A percentile compares a stretch with the other conserved stretches of the same genome.
Conservation (phyloP, 1,140 invertebrate genomes). For the Drosophila setifemur region DNA sequence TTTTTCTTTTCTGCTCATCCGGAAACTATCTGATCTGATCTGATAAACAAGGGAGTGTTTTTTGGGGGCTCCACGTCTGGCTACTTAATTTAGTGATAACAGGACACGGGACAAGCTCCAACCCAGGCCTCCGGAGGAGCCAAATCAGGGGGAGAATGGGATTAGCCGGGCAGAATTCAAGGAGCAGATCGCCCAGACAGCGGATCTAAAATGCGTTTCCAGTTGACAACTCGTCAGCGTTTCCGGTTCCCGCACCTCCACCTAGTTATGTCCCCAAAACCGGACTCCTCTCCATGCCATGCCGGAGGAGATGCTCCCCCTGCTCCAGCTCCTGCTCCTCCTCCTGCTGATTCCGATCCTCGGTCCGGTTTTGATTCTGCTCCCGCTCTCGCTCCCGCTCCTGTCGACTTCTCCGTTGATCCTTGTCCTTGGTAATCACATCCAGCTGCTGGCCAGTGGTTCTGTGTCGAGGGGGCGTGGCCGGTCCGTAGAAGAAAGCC, state of each 20-base stretch:
- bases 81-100: slow-evolving; percentile 66
- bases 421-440: neutral
- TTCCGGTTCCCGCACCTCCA: neutral
- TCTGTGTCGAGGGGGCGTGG: slow-evolving; percentile 6
- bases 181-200: neutral
- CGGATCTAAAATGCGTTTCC: slow-evolving; percentile 32
- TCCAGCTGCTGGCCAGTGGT: neutral
- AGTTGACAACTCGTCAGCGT: slow-evolving; percentile 29
- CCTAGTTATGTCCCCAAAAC: slow-evolving; percentile 47
- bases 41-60: slow-evolving; percentile 16
- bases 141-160: neutral
- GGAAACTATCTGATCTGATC: too few relatives aligned
- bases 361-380: neutral
- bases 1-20: slow-evolving; percentile 20
- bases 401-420: slow-evolving; percentile 6
- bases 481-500: neutral
- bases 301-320: neutral
- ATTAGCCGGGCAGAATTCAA: neutral
- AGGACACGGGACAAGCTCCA: slow-evolving; percentile 41
- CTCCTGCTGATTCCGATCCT: neutral
- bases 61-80: neutral
- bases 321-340: neutral
- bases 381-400: too few relatives aligned
- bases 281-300: neutral
- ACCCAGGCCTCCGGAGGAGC: neutral